These are phyloP conservation scores for Galaxea fascicularis DNA, from an alignment of 92 coral and sea anemone genomes.

Conservation along the genomic window DNA sequence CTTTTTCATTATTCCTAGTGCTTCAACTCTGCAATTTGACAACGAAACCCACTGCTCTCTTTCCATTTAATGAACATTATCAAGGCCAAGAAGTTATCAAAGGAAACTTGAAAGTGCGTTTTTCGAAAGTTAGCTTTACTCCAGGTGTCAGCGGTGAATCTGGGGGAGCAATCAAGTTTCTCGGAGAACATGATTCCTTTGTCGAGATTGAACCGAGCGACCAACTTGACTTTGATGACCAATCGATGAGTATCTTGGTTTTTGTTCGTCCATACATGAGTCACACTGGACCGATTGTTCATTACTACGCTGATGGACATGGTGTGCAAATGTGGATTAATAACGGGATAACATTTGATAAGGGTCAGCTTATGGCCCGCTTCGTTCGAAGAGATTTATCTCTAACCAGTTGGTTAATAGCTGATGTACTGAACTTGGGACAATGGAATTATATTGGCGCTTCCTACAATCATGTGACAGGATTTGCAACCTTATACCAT, in stretches of 20 bases:
- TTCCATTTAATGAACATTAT: constrained; percentile 65
- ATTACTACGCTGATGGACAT: constrained; percentile 62
- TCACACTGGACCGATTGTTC: constrained; percentile 67
- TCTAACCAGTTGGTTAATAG: constrained; percentile 21
- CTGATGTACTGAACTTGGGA: constrained; percentile 40
- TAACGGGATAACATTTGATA: constrained; percentile 32
- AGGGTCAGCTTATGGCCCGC: constrained; percentile 52
- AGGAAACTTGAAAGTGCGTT: constrained; percentile 32
- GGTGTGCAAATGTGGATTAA: constrained; percentile 74
- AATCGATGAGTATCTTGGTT: constrained; percentile 65
- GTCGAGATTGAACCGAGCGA: constrained; percentile 64
- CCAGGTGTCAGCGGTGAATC: constrained; percentile 60
- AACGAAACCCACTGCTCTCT: constrained; percentile 63
- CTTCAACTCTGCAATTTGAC: constrained; percentile 40
- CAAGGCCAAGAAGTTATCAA: constrained; percentile 53
- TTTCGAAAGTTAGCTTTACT: constrained; percentile 36
- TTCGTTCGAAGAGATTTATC: constrained; percentile 40
- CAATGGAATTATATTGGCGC: constrained; percentile 80
- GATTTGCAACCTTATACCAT: constrained; percentile 67
- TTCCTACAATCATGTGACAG: constrained; percentile 67
- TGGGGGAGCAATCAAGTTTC: constrained; percentile 59
- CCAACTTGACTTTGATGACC: constrained; percentile 53
- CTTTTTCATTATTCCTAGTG: constrained; percentile 21
- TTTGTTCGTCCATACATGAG: constrained; percentile 61
- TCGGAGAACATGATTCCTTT: constrained; percentile 60